Evolutionary conservation across 2,113 vertebrate species (phyloP).

Genomic region (Deroptyus accipitrinus): DNA sequence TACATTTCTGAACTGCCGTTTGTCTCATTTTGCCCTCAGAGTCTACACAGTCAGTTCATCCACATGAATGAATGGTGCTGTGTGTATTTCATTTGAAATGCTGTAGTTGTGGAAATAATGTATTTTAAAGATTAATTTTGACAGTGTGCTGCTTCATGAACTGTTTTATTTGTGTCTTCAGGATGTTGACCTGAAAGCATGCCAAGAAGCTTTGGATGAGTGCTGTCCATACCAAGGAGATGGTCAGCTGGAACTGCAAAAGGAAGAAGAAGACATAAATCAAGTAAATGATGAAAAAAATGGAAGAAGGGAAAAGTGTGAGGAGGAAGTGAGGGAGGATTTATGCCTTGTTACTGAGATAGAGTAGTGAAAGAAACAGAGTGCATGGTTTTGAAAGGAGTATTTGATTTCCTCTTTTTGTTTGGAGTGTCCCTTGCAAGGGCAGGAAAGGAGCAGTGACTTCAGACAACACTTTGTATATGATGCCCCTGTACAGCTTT

Average conservation of each 20-base stretch:
- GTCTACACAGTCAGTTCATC: background rate
- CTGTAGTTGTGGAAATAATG: background rate
- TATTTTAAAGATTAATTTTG: background rate
- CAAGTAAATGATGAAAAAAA: background rate
- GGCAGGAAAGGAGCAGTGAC: background rate
- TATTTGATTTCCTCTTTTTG: background rate
- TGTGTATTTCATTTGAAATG: background rate
- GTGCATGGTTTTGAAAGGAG: background rate
- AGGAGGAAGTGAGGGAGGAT: background rate
- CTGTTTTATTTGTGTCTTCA: background rate
- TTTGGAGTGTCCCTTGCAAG: background rate
- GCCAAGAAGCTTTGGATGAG: background rate
- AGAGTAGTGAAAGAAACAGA: background rate
- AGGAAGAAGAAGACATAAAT: background rate
- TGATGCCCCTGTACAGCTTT: background rate
- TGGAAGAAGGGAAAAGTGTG: background rate
- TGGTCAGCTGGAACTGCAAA: background rate
- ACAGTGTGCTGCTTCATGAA: background rate
- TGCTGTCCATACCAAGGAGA: background rate
- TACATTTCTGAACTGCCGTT: background rate
- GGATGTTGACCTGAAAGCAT: conserved; percentile 32
- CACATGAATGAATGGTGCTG: background rate
- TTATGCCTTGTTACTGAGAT: background rate
- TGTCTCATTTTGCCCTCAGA: background rate
- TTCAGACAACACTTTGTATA: background rate